Conservation (phyloP, 2,888 invertebrate species). For the Andrena fulva region DNA sequence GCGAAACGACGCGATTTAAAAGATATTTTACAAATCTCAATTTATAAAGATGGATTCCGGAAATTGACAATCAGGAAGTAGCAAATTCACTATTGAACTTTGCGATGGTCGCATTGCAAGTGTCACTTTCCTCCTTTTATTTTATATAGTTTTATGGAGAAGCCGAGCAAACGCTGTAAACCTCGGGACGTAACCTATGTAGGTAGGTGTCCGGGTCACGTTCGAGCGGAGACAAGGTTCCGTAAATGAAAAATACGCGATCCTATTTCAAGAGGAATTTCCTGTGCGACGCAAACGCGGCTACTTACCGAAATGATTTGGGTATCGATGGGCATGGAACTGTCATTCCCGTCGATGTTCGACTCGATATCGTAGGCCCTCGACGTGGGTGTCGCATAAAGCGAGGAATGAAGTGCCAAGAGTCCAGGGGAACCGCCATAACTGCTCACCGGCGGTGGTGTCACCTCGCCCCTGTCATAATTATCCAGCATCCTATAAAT, state of each 20-base stretch:
- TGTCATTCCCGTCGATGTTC: constrained; percentile 82
- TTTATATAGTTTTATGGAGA: constrained; percentile 6
- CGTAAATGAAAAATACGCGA: constrained; percentile 42
- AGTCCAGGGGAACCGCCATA: constrained; percentile 83
- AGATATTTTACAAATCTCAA: no score
- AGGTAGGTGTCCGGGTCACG: constrained; percentile 38
- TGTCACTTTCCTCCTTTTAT: constrained; percentile 7
- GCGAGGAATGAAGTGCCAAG: constrained; percentile 82
- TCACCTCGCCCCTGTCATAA: constrained; percentile 84
- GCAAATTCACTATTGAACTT: background rate
- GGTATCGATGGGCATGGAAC: constrained; percentile 83
- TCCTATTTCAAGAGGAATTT: constrained; percentile 33
- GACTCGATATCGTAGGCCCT: constrained; percentile 83
- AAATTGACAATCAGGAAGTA: background rate
- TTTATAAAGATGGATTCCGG: background rate
- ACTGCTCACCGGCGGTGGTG: constrained; percentile 82
- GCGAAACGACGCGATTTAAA: no score
- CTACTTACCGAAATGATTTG: constrained; percentile 83
- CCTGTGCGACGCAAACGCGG: constrained; percentile 1
- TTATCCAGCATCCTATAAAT: constrained; percentile 84
- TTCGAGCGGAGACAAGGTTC: constrained; percentile 33
- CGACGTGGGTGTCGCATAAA: constrained; percentile 81
- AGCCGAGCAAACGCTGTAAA: constrained; percentile 30
- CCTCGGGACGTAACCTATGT: constrained; percentile 7
- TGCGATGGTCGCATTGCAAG: no score